Evolutionary conservation across 2,888 invertebrate genomes (phyloP), one percentile per base, ranked within the genome.

Genomic region (Anorthoa munda): DNA sequence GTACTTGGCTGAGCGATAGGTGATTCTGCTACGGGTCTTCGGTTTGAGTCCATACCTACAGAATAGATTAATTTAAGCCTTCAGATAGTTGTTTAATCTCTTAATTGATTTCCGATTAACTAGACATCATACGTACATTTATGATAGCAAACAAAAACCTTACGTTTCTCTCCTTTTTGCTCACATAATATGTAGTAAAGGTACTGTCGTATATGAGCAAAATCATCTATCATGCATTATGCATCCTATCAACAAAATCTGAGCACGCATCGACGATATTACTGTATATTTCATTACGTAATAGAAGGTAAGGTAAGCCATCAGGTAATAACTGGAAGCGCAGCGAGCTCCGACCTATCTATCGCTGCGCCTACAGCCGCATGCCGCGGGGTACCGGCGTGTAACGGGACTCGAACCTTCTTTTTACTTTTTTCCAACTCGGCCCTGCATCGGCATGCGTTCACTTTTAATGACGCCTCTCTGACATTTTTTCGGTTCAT

Each of bases 401-500:
- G 81, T 95, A 95, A 95, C 95, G 95, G 96, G 92, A 95, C 92
- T 90, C 74, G 86, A 87, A 86, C 90, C 91, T 92, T 92, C 90
- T 93, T 95, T 95, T 94, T 92, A 91, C 90, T 93, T 95, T 95
- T 80, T 94, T 93, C 92, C 90, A 87, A 90, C 84, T 91, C 92
- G 87, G 88, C 84, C 84, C 89, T 60, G 60, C 59, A 86, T 88
- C 92, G 90, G 91, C 90, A 92, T 93, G 93, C 96, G 91, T 95
- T 95, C 95, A 94, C 95, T 95, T 95, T 95, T 96, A 93, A 93
- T 93, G 91, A 93, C 86, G 88, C 84, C 81, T 87, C 72, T 79
- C 86, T 87, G 72, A 63, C 60, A 70, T 73, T 79, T 81, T 66
- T 66, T 74, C 17, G 53, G 21, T 70, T 50, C n/a, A 58, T 72